These are phyloP conservation scores for Gila robusta DNA, from an alignment of 2,797 vertebrate species.

Conservation along the genomic window DNA sequence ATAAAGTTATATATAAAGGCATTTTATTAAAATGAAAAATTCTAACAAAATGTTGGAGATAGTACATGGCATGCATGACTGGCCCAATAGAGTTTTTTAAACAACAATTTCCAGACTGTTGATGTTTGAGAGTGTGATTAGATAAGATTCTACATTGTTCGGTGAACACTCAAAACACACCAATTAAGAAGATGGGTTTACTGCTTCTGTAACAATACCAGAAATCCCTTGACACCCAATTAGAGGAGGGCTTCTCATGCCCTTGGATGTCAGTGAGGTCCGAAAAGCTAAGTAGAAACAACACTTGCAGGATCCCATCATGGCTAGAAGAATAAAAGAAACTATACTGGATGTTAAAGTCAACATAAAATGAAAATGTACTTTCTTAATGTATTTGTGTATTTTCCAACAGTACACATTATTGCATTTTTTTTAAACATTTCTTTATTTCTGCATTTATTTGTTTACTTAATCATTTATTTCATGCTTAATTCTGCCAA, in stretches of 20 bases:
- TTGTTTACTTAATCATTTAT: not conserved
- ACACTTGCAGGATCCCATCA: slow-evolving; percentile 71
- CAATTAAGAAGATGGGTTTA: slow-evolving; percentile 78
- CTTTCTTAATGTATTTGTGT: not conserved
- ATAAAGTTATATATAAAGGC: not conserved
- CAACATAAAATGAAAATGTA: not conserved
- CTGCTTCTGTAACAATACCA: slow-evolving; percentile 69
- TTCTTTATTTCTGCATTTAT: not conserved
- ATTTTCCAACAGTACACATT: not conserved
- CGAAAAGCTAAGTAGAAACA: slow-evolving; percentile 71
- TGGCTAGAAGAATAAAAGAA: slow-evolving; percentile 65
- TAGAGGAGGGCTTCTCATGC: slow-evolving; percentile 74
- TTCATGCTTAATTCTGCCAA: not conserved
- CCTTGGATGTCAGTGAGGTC: slow-evolving; percentile 72
- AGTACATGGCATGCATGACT: not conserved
- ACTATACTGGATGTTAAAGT: slow-evolving; percentile 1
- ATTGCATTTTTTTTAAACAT: not conserved
- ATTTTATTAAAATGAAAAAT: not conserved
- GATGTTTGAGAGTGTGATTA: slow-evolving; percentile 45
- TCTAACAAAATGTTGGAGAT: not conserved
- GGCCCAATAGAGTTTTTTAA: not conserved
- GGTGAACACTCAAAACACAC: slow-evolving; percentile 71
- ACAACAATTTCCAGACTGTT: slow-evolving; percentile 5
- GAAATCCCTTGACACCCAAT: slow-evolving; percentile 83
- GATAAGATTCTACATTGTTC: slow-evolving; percentile 64